phyloP scores from a whole-genome alignment of 2,797 vertebrate species.

The Echeneis naucrates region DNA sequence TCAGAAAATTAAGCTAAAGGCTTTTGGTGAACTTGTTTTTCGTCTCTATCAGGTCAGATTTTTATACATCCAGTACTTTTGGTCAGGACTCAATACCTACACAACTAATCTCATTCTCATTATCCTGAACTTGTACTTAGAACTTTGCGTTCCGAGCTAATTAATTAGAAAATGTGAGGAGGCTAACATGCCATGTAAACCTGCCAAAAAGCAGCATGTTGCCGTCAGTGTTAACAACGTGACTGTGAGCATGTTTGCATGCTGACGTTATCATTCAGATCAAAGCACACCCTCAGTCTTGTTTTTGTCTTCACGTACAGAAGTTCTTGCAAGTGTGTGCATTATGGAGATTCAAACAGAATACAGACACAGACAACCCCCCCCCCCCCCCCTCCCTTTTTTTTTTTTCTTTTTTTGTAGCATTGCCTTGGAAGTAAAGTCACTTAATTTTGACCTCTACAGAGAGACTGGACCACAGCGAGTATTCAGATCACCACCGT shows the following conservation, averaged over 20 bases:
- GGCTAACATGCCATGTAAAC: neutral
- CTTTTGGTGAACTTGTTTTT: neutral
- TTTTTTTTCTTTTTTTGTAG: too few relatives aligned
- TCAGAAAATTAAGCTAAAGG: neutral
- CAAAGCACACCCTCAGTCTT: neutral
- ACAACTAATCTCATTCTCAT: neutral
- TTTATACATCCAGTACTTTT: neutral
- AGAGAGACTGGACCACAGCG: neutral
- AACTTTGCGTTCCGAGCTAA: neutral
- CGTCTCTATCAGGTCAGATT: neutral
- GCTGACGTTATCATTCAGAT: neutral
- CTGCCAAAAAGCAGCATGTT: neutral
- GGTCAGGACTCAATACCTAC: neutral
- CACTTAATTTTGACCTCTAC: neutral
- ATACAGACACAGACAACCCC: neutral
- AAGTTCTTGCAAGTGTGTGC: neutral
- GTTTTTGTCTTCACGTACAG: neutral
- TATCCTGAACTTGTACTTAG: neutral
- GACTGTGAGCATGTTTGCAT: neutral
- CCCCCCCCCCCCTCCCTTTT: too few relatives aligned
- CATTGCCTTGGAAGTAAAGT: neutral
- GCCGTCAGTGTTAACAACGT: neutral
- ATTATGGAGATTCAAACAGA: neutral
- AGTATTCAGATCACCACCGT: conserved; percentile 34
- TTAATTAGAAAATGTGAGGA: neutral